Evolutionary conservation across 2,797 vertebrate species (phyloP).

Genomic region (Acipenser ruthenus): DNA sequence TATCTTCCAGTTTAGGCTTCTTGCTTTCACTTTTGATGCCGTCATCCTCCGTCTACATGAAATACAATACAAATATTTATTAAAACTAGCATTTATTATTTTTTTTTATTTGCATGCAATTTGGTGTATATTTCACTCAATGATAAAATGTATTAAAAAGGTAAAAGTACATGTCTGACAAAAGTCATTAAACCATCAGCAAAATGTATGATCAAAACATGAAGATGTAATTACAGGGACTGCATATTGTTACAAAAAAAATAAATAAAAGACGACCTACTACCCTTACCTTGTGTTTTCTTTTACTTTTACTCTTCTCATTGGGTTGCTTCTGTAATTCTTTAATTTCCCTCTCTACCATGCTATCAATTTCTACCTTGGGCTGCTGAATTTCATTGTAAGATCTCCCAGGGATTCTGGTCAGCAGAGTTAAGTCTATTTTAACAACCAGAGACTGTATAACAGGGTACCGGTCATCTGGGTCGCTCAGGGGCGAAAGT

Average conservation of each 20-base stretch:
- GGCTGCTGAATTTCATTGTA: conserved; percentile 77
- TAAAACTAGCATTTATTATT: too few relatives aligned
- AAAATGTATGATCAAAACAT: too few relatives aligned
- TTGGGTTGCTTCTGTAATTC: conserved; percentile 76
- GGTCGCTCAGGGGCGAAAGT: conserved; percentile 90
- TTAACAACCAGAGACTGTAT: conserved; percentile 77
- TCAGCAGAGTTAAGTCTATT: conserved; percentile 90
- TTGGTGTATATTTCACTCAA: too few relatives aligned
- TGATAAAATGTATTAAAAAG: too few relatives aligned
- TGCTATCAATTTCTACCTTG: conserved; percentile 78
- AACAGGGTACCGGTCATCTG: conserved; percentile 77
- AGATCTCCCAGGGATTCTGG: conserved; percentile 83
- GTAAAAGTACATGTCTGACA: too few relatives aligned
- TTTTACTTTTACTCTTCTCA: conserved; percentile 86
- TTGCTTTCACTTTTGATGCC: conserved; percentile 77
- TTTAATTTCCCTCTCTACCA: conserved; percentile 71
- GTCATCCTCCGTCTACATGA: conserved; percentile 80
- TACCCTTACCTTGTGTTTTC: conserved; percentile 84
- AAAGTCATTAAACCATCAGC: too few relatives aligned
- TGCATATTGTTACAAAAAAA: neutral
- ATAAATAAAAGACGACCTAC: neutral
- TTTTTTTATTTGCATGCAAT: too few relatives aligned
- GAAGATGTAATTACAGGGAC: too few relatives aligned
- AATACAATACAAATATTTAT: conserved; percentile 3
- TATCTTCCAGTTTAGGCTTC: conserved; percentile 84